Conservation (phyloP, 2,113 vertebrate species). For the Thomomys bottae region DNA sequence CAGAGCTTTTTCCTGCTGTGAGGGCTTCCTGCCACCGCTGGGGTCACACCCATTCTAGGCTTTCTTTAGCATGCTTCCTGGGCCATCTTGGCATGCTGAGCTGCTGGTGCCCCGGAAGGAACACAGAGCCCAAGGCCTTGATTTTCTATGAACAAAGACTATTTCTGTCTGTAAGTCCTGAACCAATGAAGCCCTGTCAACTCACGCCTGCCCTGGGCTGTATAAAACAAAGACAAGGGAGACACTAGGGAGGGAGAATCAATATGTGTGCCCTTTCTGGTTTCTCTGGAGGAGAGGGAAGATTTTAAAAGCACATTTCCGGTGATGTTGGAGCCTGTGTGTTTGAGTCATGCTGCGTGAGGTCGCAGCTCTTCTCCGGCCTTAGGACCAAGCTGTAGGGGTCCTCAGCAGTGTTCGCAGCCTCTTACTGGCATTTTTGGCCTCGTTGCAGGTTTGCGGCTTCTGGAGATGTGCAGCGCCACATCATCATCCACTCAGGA, state of each 20-base stretch:
- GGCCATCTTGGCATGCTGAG: no score
- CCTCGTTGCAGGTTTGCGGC: constrained; percentile 92
- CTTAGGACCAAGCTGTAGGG: background rate
- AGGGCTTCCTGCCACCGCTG: background rate
- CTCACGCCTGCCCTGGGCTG: background rate
- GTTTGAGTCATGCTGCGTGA: fast-evolving
- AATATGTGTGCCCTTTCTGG: background rate
- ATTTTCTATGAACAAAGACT: no score
- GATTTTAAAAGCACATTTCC: background rate
- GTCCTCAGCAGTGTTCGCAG: background rate
- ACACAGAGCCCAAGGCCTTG: no score
- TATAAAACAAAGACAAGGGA: background rate
- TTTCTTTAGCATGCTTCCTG: background rate
- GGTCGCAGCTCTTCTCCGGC: background rate
- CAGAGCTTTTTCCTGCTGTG: background rate
- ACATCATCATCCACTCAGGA: constrained; percentile 97
- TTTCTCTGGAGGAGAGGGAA: background rate
- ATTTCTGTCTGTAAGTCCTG: background rate
- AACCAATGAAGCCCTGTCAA: no score
- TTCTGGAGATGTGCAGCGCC: constrained; percentile 96
- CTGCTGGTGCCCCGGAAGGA: no score
- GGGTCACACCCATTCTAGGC: background rate
- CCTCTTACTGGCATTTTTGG: background rate
- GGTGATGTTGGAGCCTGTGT: no score
- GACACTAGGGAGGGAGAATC: no score